Conservation (phyloP, 2,113 vertebrate species). For the Actenoides lindsayi region DNA sequence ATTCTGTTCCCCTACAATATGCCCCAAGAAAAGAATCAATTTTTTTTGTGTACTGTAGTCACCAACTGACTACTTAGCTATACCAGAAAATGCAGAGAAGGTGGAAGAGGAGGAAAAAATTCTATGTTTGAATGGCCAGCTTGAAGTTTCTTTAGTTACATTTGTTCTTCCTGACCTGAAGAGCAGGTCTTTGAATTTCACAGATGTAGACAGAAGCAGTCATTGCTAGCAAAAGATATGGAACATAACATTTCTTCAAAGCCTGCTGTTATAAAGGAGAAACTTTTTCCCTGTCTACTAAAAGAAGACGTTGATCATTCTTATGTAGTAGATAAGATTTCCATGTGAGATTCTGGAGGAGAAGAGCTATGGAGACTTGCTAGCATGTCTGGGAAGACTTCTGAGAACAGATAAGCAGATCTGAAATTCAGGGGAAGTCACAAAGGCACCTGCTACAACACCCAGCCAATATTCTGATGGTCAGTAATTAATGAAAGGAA, state of each 20-base stretch:
- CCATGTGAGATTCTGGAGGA: neutral
- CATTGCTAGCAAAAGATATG: neutral
- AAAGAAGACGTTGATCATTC: neutral
- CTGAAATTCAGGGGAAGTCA: neutral
- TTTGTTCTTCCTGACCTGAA: neutral
- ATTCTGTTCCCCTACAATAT: fast-evolving
- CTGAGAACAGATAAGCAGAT: neutral
- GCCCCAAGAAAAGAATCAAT: neutral
- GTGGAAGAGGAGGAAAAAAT: neutral
- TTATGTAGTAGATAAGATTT: neutral
- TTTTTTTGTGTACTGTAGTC: neutral
- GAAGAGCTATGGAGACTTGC: neutral
- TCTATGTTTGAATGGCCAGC: neutral
- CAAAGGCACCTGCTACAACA: neutral
- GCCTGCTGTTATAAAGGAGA: neutral
- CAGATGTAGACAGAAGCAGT: neutral
- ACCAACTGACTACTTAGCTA: neutral
- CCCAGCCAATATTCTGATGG: neutral
- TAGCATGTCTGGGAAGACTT: neutral
- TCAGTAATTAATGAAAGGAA: neutral
- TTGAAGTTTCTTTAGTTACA: neutral
- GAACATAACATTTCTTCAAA: neutral
- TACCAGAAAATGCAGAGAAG: neutral
- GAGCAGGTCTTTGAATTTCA: neutral
- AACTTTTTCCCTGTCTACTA: neutral